Conservation (phyloP, 2,888 invertebrate genomes). For the Archips xylosteana region DNA sequence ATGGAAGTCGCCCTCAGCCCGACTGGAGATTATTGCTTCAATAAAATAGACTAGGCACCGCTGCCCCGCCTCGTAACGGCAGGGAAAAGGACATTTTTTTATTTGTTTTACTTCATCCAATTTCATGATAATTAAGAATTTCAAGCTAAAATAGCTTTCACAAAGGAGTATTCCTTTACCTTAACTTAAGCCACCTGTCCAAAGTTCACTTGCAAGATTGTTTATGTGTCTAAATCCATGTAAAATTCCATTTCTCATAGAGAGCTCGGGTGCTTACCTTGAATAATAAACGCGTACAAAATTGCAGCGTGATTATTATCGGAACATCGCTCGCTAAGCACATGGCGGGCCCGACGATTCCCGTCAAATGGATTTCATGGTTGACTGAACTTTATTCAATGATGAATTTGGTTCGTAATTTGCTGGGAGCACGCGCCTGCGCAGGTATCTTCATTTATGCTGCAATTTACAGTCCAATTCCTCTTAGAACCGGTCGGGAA, state of each 20-base stretch:
- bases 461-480: not conserved
- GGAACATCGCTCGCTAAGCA: not conserved
- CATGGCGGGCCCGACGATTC: not conserved
- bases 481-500: not conserved
- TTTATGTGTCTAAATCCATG: not conserved
- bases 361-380: slow-evolving; percentile 1
- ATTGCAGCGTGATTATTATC: not conserved
- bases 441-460: not conserved
- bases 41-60: slow-evolving; percentile 45
- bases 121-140: slow-evolving; percentile 26
- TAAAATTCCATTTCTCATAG: slow-evolving; percentile 7
- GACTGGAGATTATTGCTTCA: slow-evolving; percentile 48
- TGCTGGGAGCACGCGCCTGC: not conserved
- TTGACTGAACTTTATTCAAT: slow-evolving; percentile 8
- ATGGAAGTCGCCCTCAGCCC: slow-evolving; percentile 30
- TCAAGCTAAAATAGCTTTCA: slow-evolving; percentile 11
- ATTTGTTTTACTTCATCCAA: slow-evolving; percentile 23
- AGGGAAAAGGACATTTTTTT: slow-evolving; percentile 15
- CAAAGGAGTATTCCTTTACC: not conserved
- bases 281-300: not conserved
- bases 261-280: not conserved
- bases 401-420: slow-evolving; percentile 9
- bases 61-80: slow-evolving; percentile 3
- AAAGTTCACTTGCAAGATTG: not conserved
- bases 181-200: not conserved